Evolutionary conservation across 1,140 invertebrate genomes (phyloP), one percentile per base, ranked within the genome.

Genomic region (Drosophila leontia): DNA sequence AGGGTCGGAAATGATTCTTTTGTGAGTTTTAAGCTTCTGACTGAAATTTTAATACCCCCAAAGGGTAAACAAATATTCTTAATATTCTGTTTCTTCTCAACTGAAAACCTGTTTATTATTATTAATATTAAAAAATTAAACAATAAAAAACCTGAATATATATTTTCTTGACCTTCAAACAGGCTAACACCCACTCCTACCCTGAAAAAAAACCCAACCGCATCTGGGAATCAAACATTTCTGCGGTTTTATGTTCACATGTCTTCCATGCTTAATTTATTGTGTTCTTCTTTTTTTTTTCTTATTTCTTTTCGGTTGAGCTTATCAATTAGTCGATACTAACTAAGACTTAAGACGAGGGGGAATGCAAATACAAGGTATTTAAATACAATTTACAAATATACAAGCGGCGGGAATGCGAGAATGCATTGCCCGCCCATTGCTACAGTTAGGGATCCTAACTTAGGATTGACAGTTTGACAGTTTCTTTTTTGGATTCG

Each of bases 351-450:
- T 80, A 84, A 83, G 29, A 57, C 71, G 17, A 41, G 47, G 55
- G 48, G 57, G 35, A 53, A 68, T 48, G 62, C 75, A 51, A 47
- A 35, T 67, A 76, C 78, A 72, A 50, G 32, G 62, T 79, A 65
- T 37, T 53, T 47, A 72, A 72, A 80, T 80, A 78, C 69, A 72
- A 69, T 79, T 65, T 82, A 68, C 67, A 79, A 62, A 78, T 70
- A 61, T 61, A 78, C 50, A 62, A n/a, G 44, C 32, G 59, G 70
- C 35, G 35, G 8, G 13, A 76, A 76, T 77, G 74, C 61, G 74
- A 77, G 50, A 78, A 78, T 78, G 75, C 75, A 78, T 77, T 61
- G 75, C 32, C 74, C 17, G 26, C 17, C 37, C 32, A 37, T 56
- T 26, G 62, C 55, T 60, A 12, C 23, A 75, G 34, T 23, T 60